Evolutionary conservation across 2,113 vertebrate genomes (phyloP), one percentile per base, ranked within the genome.

Genomic region (Eolophus roseicapilla): DNA sequence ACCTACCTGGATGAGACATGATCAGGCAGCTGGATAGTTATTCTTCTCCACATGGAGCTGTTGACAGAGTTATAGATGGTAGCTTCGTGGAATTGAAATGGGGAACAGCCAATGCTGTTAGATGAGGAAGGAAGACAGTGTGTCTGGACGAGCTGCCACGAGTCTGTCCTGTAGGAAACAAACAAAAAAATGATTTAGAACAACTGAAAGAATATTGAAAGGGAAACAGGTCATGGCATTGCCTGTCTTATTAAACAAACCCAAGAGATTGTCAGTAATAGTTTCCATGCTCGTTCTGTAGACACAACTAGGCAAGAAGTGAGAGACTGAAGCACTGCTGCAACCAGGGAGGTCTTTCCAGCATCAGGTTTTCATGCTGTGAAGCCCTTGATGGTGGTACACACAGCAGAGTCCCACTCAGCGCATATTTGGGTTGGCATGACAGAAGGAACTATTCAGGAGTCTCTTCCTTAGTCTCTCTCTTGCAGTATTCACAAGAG

Each of bases 71-170:
- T 99, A 97, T 99, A 99, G 97, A 99, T 99, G 41, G 99, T 99
- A 90, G 99, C 99, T 98, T 99, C 99, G 0, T 99, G 99, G 97
- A 99, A 99, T 62, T 99, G 99, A 97, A 99, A 99, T 14, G 99
- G 99, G 64, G 99, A 99, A 77, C 99, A 99, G 96, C 99, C 99
- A 31, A 99, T 98, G 63, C 99, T 99, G 90, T 99, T 99, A 69
- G 99, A 98, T 27, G 99, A 99, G 21, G 99, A 99, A 75, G 99
- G 99, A 19, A 99, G 99, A 96, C 99, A 99, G 39, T 99, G 99
- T 16, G 99, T 99, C 97, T 99, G 99, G 33, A 99, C 99, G 0
- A 99, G 98, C 96, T 99, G 99, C 99, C 99, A 99, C 19, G 98
- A 98, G 69, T 99, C 99, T 29, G 99, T 99, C 95, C 99, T 99